These are phyloP conservation scores for Zootoca vivipara DNA, from an alignment of 2,113 vertebrate genomes.

Conservation along the genomic window DNA sequence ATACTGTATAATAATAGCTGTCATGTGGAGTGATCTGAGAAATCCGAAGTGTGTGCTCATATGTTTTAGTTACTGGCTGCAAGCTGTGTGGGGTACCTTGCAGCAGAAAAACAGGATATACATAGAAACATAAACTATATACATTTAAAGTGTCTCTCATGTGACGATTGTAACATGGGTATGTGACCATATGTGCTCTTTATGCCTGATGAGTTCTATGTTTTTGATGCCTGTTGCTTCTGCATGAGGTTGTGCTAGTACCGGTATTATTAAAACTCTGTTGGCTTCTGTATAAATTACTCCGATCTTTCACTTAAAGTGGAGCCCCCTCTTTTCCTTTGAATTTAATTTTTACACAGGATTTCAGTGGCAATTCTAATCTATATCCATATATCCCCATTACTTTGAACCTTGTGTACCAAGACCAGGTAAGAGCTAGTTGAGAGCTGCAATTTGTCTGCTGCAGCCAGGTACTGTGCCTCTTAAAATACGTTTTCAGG, in stretches of 20 bases:
- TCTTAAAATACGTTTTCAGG: neutral
- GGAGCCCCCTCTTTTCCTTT: neutral
- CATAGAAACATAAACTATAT: neutral
- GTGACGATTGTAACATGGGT: neutral
- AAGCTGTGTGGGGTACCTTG: neutral
- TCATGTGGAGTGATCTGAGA: neutral
- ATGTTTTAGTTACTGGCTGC: neutral
- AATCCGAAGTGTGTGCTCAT: neutral
- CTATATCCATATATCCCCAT: neutral
- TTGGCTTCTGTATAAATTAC: neutral
- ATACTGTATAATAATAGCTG: neutral
- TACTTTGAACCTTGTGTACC: neutral
- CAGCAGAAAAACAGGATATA: neutral
- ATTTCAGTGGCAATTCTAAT: neutral
- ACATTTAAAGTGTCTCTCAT: neutral
- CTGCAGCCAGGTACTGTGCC: neutral
- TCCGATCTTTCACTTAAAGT: neutral
- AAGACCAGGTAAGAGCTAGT: neutral
- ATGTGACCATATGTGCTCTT: neutral
- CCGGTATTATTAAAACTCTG: neutral
- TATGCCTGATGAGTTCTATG: neutral
- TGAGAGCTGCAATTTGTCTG: neutral
- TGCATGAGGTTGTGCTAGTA: neutral
- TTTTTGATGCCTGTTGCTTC: neutral
- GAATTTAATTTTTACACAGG: neutral